Evolutionary conservation across 1,140 invertebrate species (phyloP).

Genomic region (Tribolium castaneum): DNA sequence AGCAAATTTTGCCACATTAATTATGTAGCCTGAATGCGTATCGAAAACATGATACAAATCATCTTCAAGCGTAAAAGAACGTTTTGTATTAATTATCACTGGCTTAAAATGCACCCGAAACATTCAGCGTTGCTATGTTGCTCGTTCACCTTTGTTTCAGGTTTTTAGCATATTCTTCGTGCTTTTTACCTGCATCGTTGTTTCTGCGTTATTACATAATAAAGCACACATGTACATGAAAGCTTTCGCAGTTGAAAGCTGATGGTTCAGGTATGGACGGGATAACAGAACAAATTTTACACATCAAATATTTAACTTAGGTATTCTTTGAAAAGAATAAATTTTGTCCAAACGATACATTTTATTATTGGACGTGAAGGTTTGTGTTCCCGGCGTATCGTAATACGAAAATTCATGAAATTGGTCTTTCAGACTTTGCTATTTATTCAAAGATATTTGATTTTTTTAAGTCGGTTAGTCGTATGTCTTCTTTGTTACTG

Average conservation of each 20-base stretch:
- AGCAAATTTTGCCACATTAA: constrained; percentile 3
- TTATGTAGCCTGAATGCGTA: neutral
- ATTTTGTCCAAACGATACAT: neutral
- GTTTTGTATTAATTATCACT: neutral
- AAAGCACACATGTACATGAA: neutral
- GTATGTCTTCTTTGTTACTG: neutral
- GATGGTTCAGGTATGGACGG: neutral
- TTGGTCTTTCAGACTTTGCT: neutral
- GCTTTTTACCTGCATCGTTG: neutral
- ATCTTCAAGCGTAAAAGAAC: neutral
- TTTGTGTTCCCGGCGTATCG: neutral
- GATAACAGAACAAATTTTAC: constrained; percentile 13
- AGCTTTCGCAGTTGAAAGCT: neutral
- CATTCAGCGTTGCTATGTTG: neutral
- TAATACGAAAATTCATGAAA: neutral
- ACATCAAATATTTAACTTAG: constrained; percentile 14
- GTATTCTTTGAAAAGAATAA: constrained; percentile 14
- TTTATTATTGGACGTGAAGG: neutral
- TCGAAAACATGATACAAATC: neutral
- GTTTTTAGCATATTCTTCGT: neutral
- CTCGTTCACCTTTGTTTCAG: neutral
- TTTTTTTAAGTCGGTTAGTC: neutral
- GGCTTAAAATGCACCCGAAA: neutral
- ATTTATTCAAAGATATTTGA: neutral
- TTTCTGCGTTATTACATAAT: neutral